phyloP scores from a whole-genome alignment of 2,113 vertebrate genomes.

The human (Homo sapiens) region GRCh38 chr2:165055501-165056000 shows the following conservation, averaged over 20 bases:
- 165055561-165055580: conserved; percentile 4
- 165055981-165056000: background rate
- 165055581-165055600: conserved; percentile 43
- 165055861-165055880: background rate
- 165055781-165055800: background rate
- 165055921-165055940: background rate
- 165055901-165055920: background rate
- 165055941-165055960: background rate
- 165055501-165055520: background rate
- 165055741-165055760: conserved; percentile 28
- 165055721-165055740: background rate
- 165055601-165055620: background rate
- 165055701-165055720: background rate
- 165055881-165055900: background rate
- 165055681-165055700: background rate
- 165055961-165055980: background rate
- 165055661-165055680: background rate
- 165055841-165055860: conserved; percentile 29
- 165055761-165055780: background rate
- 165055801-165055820: conserved; percentile 7
- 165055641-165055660: conserved; percentile 30
- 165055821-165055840: background rate
- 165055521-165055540: background rate
- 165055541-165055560: background rate
- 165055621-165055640: conserved; percentile 22